phyloP scores from a whole-genome alignment of 2,113 vertebrate species.

The Chionis minor region DNA sequence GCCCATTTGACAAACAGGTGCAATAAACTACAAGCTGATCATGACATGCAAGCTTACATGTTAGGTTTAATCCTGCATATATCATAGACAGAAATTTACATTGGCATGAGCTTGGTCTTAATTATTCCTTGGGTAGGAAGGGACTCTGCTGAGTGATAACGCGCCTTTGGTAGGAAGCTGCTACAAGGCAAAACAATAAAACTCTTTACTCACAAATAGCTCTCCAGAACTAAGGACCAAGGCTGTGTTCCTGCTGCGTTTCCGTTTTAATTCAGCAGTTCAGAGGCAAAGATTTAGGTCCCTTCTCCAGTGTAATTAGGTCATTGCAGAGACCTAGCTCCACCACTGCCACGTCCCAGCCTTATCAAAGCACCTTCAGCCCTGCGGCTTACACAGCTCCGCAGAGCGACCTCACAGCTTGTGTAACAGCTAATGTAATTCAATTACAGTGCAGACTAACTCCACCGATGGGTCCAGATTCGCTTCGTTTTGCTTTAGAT shows the following conservation, averaged over 20 bases:
- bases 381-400: background rate
- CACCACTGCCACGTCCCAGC: background rate
- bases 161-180: background rate
- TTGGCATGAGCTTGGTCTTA: background rate
- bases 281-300: slow-evolving; percentile 12
- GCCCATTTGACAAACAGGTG: background rate
- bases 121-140: background rate
- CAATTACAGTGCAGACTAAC: background rate
- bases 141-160: background rate
- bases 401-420: background rate
- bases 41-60: background rate
- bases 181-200: background rate
- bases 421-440: background rate
- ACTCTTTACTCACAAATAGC: background rate
- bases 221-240: background rate
- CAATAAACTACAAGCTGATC: background rate
- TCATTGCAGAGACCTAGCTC: background rate
- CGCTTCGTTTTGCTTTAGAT: background rate
- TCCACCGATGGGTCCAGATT: background rate
- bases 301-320: background rate
- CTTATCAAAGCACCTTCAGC: background rate
- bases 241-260: background rate
- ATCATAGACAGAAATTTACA: background rate
- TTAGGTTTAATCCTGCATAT: background rate
- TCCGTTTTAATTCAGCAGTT: background rate